Base-by-base conservation (phyloP, 2,888 invertebrate species). In the Colostygia pectinataria region DNA sequence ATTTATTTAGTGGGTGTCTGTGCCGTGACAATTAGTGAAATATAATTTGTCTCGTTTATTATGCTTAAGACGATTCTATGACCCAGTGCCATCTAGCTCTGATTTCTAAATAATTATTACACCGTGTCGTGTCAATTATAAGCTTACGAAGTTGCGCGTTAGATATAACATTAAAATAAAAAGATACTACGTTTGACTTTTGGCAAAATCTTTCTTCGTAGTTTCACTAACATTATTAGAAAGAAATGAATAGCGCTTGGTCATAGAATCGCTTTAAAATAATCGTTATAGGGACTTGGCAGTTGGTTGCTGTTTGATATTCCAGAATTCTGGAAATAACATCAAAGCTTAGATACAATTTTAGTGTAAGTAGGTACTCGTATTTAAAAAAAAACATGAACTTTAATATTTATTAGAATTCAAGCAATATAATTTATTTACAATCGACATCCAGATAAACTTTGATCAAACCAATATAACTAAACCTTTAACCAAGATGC, bases 1-100 rank as follows among this genome's bases (percentile, higher is more conserved):
- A 73, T 77, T 69, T 70, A 51, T 58, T 53, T 45, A 34, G 34
- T 41, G 41, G 59, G 60, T 65, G 64, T 47, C 65, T 66, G 55
- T 56, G 56, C 58, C 47, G 56, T 53, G 58, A 47, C 65, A 63
- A 62, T 65, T 62, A 59, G 60, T 51, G 45, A 53, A 54, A 55
- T 55, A 59, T 55, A 51, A 51, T 53, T 55, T 44, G 34, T 51
- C 47, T 47, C 40, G 49, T 52, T 47, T 25, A 38, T 46, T n/a
- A 31, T 9, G 28, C 28, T 51, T 39, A 25, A 48, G 53, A 54
- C 54, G 52, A 39, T 41, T 33, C n/a, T n/a, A n/a, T n/a, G n/a
- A n/a, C n/a, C n/a, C n/a, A n/a, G n/a, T n/a, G n/a, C n/a, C n/a
- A n/a, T 25, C 32, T 32, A 50, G 40, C 37, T 39, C 40, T 23